A percentile compares a stretch with the other conserved stretches of the same genome.
Evolutionary conservation across 2,888 invertebrate species (phyloP).

Genomic region (Ganaspis brasiliensis): DNA sequence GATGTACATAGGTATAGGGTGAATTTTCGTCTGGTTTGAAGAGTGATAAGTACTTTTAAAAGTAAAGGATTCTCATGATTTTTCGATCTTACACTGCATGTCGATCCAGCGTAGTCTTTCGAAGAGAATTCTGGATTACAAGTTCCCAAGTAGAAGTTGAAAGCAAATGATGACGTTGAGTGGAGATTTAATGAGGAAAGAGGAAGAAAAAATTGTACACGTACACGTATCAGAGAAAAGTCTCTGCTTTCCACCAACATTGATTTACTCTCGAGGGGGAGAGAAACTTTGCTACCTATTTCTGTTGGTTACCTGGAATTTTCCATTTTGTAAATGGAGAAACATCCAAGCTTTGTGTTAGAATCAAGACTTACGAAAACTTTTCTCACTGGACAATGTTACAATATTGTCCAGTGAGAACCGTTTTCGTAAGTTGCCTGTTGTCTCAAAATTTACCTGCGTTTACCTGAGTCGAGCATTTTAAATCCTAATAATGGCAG

Average conservation of each 20-base stretch:
- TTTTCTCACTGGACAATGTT: constrained; percentile 16
- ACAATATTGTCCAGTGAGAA: not conserved
- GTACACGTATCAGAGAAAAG: constrained; percentile 18
- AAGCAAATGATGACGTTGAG: constrained; percentile 54
- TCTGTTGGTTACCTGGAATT: constrained; percentile 40
- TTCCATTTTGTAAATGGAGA: not conserved
- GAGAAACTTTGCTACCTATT: not conserved
- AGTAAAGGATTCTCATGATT: constrained; percentile 51
- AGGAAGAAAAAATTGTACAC: constrained; percentile 42
- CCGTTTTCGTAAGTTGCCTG: not conserved
- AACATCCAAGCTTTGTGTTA: not conserved
- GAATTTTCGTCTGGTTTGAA: not conserved
- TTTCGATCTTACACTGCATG: constrained; percentile 50
- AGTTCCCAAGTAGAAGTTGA: constrained; percentile 60
- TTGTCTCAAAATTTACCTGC: constrained; percentile 41
- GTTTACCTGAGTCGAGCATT: not conserved
- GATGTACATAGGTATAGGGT: constrained; percentile 40
- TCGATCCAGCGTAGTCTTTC: constrained; percentile 46
- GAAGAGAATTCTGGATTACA: constrained; percentile 48
- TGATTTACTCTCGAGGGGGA: not conserved
- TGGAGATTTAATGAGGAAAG: constrained; percentile 59
- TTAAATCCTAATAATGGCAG: constrained; percentile 10
- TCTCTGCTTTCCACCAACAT: constrained; percentile 26
- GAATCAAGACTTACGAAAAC: not conserved
- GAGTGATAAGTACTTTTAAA: constrained; percentile 48